Percentiles rank a stretch among this genome's conserved stretches.
phyloP scores from a whole-genome alignment of 2,797 vertebrate genomes.

The Notamacropus eugenii region DNA sequence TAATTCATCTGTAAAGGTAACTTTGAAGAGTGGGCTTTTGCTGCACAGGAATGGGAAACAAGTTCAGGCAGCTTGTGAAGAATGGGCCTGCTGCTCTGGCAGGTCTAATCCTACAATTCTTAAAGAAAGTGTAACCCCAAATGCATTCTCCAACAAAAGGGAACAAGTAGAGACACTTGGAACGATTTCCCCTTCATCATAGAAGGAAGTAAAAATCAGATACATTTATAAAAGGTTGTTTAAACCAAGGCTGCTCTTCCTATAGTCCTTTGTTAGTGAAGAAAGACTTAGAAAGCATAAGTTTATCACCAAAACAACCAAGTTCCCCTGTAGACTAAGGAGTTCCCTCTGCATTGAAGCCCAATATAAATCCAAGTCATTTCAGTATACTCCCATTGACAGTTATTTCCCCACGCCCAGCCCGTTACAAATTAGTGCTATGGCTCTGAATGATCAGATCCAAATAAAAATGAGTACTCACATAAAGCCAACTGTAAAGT shows the following conservation, averaged over 20 bases:
- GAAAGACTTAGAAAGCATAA: conserved; percentile 21
- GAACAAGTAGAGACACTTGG: conserved; percentile 5
- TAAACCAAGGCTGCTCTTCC: not conserved
- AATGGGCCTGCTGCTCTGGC: conserved; percentile 3
- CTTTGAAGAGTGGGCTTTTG: conserved; percentile 32
- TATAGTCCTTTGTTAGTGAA: not conserved
- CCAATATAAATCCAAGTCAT: not conserved
- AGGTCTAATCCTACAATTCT: not conserved
- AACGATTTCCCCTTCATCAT: not conserved
- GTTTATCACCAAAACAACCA: conserved; percentile 26
- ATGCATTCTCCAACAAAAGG: conserved; percentile 30
- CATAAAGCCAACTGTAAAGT: conserved; percentile 32
- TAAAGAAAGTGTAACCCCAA: conserved; percentile 24
- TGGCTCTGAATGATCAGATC: conserved; percentile 17
- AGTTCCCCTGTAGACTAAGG: conserved; percentile 13
- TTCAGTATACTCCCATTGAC: conserved; percentile 32
- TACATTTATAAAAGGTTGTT: conserved; percentile 9
- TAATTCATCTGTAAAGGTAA: conserved; percentile 40
- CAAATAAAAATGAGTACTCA: conserved; percentile 34
- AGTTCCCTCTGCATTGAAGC: conserved; percentile 20
- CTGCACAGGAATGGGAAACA: not conserved
- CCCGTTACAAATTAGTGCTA: conserved; percentile 2
- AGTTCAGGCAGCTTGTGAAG: not conserved
- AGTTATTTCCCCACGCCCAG: conserved; percentile 27
- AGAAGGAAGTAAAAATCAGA: conserved; percentile 27